Conservation (phyloP, 2,797 vertebrate species). For the Tangara arthus region DNA sequence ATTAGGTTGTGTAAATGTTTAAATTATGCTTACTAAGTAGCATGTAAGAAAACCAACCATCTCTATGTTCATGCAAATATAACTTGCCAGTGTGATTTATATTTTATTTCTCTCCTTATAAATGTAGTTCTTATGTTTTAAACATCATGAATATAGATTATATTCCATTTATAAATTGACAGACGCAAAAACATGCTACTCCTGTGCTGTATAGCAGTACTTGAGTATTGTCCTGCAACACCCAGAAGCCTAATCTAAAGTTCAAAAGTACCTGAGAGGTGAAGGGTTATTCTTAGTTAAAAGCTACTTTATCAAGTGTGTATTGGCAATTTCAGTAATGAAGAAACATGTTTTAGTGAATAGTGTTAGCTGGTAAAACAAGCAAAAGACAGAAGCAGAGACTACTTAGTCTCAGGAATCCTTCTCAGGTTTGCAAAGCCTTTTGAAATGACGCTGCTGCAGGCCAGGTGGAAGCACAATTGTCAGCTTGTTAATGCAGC, state of each 20-base stretch:
- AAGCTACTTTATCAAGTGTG: not conserved
- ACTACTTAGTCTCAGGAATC: not conserved
- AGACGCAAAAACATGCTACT: not conserved
- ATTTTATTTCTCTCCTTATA: not conserved
- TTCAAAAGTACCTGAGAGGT: not conserved
- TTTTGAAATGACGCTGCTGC: not conserved
- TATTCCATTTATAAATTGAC: not conserved
- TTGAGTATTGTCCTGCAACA: not conserved
- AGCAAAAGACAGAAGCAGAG: not conserved
- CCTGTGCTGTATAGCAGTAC: not conserved
- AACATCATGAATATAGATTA: not conserved
- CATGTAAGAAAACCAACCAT: not conserved
- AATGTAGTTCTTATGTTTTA: not conserved
- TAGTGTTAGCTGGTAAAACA: accelerated
- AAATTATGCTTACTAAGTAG: not conserved
- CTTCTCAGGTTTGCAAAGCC: not conserved
- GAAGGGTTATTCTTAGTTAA: not conserved
- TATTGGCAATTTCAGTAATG: not conserved
- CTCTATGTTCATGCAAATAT: not conserved
- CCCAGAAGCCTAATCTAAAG: not conserved
- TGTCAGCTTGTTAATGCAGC: not conserved
- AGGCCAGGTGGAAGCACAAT: accelerated
- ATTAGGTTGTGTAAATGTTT: not conserved
- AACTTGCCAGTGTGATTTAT: not conserved
- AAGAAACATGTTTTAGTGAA: not conserved